Evolutionary conservation across 2,113 vertebrate species (phyloP).

Genomic region (Symphodus melops): DNA sequence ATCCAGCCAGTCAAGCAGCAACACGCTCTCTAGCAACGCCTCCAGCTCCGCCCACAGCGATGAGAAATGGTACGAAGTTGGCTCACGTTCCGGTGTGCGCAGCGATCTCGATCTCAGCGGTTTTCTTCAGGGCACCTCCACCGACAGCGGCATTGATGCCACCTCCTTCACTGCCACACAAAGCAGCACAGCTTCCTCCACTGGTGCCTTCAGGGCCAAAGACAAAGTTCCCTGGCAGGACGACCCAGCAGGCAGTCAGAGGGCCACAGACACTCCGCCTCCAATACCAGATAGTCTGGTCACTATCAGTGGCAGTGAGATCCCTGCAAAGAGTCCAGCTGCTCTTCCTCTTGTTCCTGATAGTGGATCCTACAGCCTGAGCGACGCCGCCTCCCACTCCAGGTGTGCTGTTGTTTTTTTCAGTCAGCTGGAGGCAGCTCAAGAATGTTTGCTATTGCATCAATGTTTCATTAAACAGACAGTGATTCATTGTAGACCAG

Average conservation of each 20-base stretch:
- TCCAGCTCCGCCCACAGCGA: slow-evolving; percentile 95
- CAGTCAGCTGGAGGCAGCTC: slow-evolving; percentile 36
- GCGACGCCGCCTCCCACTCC: slow-evolving; percentile 88
- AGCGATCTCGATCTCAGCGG: slow-evolving; percentile 89
- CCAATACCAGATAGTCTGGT: slow-evolving; percentile 79
- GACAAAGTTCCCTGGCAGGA: slow-evolving; percentile 91
- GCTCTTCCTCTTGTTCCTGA: slow-evolving; percentile 85
- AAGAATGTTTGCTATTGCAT: slow-evolving; percentile 35
- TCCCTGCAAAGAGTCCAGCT: slow-evolving; percentile 85
- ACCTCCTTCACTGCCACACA: slow-evolving; percentile 92
- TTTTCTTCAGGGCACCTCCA: slow-evolving; percentile 92
- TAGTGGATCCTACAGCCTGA: slow-evolving; percentile 86
- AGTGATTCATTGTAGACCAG: slow-evolving; percentile 10
- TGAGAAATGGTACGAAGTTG: slow-evolving; percentile 94
- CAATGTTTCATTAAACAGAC: slow-evolving; percentile 55
- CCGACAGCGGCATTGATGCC: slow-evolving; percentile 94
- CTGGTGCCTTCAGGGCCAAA: slow-evolving; percentile 79
- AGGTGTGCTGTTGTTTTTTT: slow-evolving; percentile 81
- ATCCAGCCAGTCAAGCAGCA: slow-evolving; percentile 97
- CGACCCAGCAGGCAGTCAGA: slow-evolving; percentile 83
- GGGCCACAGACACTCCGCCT: slow-evolving; percentile 80
- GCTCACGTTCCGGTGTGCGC: slow-evolving; percentile 86
- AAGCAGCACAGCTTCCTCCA: slow-evolving; percentile 85
- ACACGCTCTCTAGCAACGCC: slow-evolving; percentile 95
- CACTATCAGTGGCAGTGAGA: slow-evolving; percentile 80